phyloP scores from a whole-genome alignment of 1,140 invertebrate species.

The Drosophila trapezifrons region DNA sequence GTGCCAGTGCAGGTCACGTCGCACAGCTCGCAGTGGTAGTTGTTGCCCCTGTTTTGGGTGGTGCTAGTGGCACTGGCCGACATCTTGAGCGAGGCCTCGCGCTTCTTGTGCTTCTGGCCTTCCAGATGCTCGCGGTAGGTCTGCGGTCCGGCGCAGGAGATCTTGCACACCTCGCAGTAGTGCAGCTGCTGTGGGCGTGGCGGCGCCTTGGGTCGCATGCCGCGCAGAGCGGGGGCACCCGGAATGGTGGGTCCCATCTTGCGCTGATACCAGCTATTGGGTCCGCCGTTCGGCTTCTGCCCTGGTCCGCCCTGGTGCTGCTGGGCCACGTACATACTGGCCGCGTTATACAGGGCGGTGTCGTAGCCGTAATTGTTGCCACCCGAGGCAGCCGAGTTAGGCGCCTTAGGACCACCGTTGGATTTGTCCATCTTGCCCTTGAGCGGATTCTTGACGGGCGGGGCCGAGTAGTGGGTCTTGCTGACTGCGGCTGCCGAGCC shows the following conservation, averaged over 20 bases:
- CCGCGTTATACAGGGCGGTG: conserved; percentile 96
- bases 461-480: conserved; percentile 85
- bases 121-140: conserved; percentile 99
- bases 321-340: conserved; percentile 95
- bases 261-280: conserved; percentile 80
- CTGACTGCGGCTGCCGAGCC: conserved; percentile 85
- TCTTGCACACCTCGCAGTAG: conserved; percentile 98
- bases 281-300: conserved; percentile 64
- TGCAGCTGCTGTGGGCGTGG: conserved; percentile 96
- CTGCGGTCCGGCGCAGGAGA: conserved; percentile 97
- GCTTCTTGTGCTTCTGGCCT: conserved; percentile 99
- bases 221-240: conserved; percentile 57
- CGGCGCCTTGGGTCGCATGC: conserved; percentile 88
- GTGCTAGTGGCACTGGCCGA: conserved; percentile 85
- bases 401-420: conserved; percentile 61
- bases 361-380: conserved; percentile 92
- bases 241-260: conserved; percentile 84
- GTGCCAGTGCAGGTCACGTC: conserved; percentile 99
- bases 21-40: conserved; percentile 95
- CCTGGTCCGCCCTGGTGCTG: conserved; percentile 86
- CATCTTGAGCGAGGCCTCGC: conserved; percentile 95
- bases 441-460: conserved; percentile 84
- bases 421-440: conserved; percentile 79
- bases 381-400: conserved; percentile 78
- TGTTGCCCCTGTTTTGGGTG: conserved; percentile 87